These are phyloP conservation scores for Passerina amoena DNA, from an alignment of 2,113 vertebrate genomes.

Conservation along the genomic window DNA sequence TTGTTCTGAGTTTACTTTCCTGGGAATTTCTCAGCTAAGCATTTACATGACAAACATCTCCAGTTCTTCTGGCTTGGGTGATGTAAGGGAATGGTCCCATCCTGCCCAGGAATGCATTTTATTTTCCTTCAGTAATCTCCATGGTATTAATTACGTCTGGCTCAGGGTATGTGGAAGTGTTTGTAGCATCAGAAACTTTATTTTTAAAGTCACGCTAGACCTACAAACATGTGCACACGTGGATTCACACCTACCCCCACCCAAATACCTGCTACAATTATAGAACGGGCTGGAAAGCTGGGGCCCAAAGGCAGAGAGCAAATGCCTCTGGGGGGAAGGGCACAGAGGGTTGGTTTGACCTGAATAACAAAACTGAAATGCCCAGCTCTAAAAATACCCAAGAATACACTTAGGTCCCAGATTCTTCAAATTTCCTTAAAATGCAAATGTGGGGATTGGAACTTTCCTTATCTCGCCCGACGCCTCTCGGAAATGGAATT, in stretches of 20 bases:
- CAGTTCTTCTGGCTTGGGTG: neutral
- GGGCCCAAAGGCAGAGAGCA: neutral
- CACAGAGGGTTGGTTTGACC: neutral
- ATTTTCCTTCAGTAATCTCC: neutral
- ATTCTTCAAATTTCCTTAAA: neutral
- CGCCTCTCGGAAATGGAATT: neutral
- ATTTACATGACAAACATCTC: neutral
- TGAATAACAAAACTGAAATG: neutral
- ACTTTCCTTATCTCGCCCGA: neutral
- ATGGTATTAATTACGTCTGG: neutral
- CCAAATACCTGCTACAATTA: neutral
- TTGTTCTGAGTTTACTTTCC: neutral
- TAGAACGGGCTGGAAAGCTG: neutral
- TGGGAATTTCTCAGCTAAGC: neutral
- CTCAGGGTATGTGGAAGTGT: neutral
- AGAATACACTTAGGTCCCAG: neutral
- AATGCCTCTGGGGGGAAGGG: neutral
- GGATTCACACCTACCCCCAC: neutral
- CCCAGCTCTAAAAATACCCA: neutral
- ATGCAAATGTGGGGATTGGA: neutral
- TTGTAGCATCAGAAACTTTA: neutral
- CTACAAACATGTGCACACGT: rapidly evolving
- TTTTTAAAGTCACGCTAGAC: neutral
- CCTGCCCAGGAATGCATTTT: neutral
- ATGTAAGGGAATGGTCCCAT: neutral